phyloP scores from a whole-genome alignment of 2,797 vertebrate species.

The Morus bassanus region DNA sequence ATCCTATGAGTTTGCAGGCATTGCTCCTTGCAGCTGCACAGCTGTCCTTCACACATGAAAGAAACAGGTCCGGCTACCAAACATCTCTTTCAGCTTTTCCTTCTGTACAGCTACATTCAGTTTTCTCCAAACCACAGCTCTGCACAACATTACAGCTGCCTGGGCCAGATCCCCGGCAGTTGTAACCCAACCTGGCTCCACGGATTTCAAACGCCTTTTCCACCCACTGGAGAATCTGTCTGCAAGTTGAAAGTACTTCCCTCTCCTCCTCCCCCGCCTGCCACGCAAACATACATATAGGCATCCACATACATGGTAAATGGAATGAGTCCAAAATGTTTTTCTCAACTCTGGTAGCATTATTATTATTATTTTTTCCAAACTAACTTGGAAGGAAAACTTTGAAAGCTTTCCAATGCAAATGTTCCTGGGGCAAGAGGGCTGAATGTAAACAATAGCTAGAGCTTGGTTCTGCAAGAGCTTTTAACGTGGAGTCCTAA shows the following conservation, averaged over 20 bases:
- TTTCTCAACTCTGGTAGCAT: neutral
- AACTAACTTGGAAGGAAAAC: neutral
- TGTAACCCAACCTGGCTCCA: neutral
- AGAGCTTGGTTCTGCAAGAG: neutral
- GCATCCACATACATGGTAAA: neutral
- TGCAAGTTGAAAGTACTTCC: slow-evolving; percentile 37
- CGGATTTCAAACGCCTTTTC: slow-evolving; percentile 2
- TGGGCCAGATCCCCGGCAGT: neutral
- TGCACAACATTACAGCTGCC: neutral
- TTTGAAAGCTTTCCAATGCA: slow-evolving; percentile 47
- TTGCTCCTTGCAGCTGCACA: slow-evolving; percentile 6
- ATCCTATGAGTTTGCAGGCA: neutral
- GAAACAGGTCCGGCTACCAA: neutral
- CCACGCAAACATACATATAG: neutral
- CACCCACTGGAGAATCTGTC: neutral
- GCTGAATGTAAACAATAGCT: neutral
- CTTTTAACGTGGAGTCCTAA: neutral
- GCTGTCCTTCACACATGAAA: slow-evolving; percentile 60
- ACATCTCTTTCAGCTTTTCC: neutral
- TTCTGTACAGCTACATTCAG: neutral
- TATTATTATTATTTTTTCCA: neutral
- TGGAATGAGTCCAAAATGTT: slow-evolving; percentile 14
- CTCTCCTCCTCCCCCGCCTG: neutral
- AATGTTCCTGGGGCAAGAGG: slow-evolving; percentile 17
- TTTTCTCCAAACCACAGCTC: slow-evolving; percentile 5